A percentile compares a stretch with the other conserved stretches of the same genome.
Conservation (phyloP, 1,140 invertebrate genomes). For the Drosophila aff. region DNA sequence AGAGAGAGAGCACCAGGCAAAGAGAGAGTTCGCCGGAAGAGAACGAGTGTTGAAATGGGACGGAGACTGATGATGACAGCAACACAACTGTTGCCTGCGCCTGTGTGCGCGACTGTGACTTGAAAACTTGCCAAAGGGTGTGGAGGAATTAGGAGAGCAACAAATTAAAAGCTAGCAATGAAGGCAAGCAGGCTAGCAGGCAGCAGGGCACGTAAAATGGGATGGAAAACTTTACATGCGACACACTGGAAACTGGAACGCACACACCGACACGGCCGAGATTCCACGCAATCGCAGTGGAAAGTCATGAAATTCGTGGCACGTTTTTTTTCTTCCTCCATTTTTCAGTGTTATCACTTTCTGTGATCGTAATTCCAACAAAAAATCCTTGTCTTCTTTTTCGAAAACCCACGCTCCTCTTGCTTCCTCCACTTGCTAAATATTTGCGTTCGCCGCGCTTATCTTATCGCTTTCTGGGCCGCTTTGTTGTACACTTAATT, state of each 20-base stretch:
- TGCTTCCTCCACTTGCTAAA: constrained; percentile 51
- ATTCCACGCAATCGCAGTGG: constrained; percentile 26
- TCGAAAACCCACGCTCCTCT: constrained; percentile 38
- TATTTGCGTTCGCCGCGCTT: constrained; percentile 48
- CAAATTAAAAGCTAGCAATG: constrained; percentile 21
- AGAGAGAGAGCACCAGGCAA: background rate
- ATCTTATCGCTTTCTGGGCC: constrained; percentile 60
- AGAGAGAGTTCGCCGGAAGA: constrained; percentile 1
- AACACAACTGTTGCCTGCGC: constrained; percentile 20
- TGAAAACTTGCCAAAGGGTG: constrained; percentile 76
- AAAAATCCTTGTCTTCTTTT: constrained; percentile 48
- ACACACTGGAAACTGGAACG: constrained; percentile 28
- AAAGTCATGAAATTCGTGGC: constrained; percentile 48
- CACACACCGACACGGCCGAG: background rate
- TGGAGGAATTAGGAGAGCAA: constrained; percentile 49
- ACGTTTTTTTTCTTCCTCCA: constrained; percentile 13
- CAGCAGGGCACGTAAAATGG: constrained; percentile 15
- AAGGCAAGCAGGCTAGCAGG: constrained; percentile 5
- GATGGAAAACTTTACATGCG: constrained; percentile 39
- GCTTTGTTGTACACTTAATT: constrained; percentile 74
- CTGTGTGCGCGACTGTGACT: constrained; percentile 34
- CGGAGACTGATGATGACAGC: constrained; percentile 12
- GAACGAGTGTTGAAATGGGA: constrained; percentile 19
- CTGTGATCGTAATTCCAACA: constrained; percentile 41
- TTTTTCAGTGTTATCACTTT: constrained; percentile 35